phyloP scores from a whole-genome alignment of 37 sponge, comb jelly and placozoan genomes.

The Cliona cf. orientalis region DNA sequence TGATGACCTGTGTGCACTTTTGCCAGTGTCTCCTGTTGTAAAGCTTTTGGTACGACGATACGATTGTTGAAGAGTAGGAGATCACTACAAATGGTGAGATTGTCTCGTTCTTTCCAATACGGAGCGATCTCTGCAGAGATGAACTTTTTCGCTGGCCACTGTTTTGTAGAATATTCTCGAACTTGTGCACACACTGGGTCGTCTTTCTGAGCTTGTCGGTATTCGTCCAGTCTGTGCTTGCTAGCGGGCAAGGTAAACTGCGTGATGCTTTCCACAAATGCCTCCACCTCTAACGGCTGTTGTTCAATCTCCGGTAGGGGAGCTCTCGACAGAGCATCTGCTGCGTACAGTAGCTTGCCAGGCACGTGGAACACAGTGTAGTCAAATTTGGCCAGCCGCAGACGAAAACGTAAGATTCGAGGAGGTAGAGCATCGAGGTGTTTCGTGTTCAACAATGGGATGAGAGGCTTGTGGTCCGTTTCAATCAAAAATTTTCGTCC shows the following conservation, averaged over 20 bases:
- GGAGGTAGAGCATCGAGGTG: too few species aligned
- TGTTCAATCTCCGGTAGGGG: too few species aligned
- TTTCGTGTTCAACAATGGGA: too few species aligned
- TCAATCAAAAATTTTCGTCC: conserved; percentile 32
- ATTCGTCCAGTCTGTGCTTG: neutral
- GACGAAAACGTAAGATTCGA: too few species aligned
- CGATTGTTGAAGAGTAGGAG: conserved; percentile 1
- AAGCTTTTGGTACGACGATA: conserved; percentile 1
- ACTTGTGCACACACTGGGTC: neutral
- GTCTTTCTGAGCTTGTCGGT: neutral
- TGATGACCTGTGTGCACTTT: conserved; percentile 4
- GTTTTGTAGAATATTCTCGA: neutral
- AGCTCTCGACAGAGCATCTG: too few species aligned
- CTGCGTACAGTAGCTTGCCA: too few species aligned
- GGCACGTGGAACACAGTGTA: too few species aligned
- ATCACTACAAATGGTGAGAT: neutral
- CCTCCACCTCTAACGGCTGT: too few species aligned
- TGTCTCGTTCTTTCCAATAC: neutral
- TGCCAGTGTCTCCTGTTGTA: conserved; percentile 12
- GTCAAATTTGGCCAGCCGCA: too few species aligned
- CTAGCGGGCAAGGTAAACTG: conserved; percentile 5
- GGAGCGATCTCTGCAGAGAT: conserved; percentile 2
- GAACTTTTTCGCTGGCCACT: conserved; percentile 4
- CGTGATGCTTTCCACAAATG: neutral
- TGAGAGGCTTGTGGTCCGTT: too few species aligned